Evolutionary conservation across 2,888 invertebrate genomes (phyloP), one percentile per base, ranked within the genome.

Genomic region (Trachelus troglodyta): DNA sequence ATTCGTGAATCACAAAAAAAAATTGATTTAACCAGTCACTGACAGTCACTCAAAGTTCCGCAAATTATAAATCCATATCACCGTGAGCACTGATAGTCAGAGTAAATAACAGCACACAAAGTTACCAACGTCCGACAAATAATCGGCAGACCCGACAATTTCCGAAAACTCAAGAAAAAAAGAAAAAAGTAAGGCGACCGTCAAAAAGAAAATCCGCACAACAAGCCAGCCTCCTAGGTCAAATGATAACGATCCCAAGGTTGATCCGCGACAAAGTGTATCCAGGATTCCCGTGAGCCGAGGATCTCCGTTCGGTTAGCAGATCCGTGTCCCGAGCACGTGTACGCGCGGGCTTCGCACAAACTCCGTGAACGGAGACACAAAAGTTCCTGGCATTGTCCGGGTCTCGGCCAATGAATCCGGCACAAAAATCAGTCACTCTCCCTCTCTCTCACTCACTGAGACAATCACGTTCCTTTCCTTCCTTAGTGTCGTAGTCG

Each of bases 61-160:
- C 9, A 74, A 77, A 35, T 0, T 9, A 12, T 37, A 77, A 75
- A 77, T n/a, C 15, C 74, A 37, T 71, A 68, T 30, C 74, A 35
- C 68, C 77, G 15, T 35, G 69, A 75, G 12, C 71, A 31, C 71
- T 9, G 9, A 33, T 12, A 6, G 71, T n/a, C 71, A n/a, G 2
- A 12, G 33, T 71, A 71, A 71, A 71, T n/a, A 33, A n/a, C 71
- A 71, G 15, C 71, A 12, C 71, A 33, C 0, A n/a, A 11, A 6
- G n/a, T 15, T 69, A 11, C 12, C 4, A 69, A 6, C 34, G 30
- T 30, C 12, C 23, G 12, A 34, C 4, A 4, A 30, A 12, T 23
- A 56, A 74, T 11, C 31, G 12, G 23, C 34, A 1, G 3, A 12
- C 12, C 1, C 4, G 23, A 74, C 15, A 6, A 37, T 0, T 12